A percentile compares a stretch with the other conserved stretches of the same genome.
These are phyloP conservation scores for Epizoanthus illoricatus DNA, from an alignment of 92 coral and sea anemone species.

Conservation along the genomic window DNA sequence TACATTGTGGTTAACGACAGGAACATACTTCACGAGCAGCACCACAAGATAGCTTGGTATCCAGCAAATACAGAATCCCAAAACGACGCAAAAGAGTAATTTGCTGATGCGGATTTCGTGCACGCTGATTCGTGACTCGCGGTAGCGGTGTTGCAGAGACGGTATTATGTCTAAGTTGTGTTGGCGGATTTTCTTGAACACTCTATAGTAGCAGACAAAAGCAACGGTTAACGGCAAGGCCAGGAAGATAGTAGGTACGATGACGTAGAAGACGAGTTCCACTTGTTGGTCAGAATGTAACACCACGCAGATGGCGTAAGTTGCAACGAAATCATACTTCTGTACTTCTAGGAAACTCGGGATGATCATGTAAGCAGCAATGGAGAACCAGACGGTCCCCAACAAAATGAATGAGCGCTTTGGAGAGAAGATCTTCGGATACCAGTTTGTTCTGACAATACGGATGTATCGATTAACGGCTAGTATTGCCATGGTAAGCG, in stretches of 20 bases:
- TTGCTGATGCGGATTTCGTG: constrained; percentile 35
- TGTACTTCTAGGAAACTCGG: constrained; percentile 25
- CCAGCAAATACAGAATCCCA: constrained; percentile 26
- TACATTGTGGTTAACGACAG: neutral
- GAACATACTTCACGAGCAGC: neutral
- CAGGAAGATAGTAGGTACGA: too few species aligned
- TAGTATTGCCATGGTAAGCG: constrained; percentile 42
- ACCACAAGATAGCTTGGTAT: constrained; percentile 29
- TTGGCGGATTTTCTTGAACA: neutral
- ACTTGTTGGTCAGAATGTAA: neutral
- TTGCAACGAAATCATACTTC: constrained; percentile 15
- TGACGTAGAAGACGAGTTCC: too few species aligned
- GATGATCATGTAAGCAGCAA: constrained; percentile 31
- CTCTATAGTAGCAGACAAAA: too few species aligned
- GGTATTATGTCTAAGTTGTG: constrained; percentile 34
- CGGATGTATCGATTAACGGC: constrained; percentile 46
- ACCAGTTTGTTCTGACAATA: constrained; percentile 32
- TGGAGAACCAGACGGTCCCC: constrained; percentile 25
- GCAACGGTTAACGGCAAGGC: too few species aligned
- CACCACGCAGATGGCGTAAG: constrained; percentile 44
- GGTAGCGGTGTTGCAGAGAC: neutral
- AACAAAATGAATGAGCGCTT: constrained; percentile 22
- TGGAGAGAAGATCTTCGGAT: constrained; percentile 30
- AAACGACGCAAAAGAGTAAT: constrained; percentile 24
- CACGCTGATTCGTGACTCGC: neutral